Evolutionary conservation across 1,140 invertebrate species (phyloP).

Genomic region (Anastrepha obliqua): DNA sequence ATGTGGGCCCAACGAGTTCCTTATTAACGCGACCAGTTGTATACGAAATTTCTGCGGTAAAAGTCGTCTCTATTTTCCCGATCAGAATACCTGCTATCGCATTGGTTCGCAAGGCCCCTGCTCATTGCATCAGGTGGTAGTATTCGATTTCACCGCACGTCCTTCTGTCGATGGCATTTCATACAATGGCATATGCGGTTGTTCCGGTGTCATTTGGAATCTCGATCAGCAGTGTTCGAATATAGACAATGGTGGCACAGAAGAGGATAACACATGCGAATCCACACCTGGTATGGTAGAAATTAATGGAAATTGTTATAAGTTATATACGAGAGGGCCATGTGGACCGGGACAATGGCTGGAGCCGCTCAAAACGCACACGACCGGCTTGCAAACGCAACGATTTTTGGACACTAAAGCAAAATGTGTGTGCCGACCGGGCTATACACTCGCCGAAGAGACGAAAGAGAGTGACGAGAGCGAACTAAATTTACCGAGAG

Average conservation of each 20-base stretch:
- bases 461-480: not conserved
- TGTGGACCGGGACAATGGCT: conserved; percentile 85
- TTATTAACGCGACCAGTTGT: conserved; percentile 79
- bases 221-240: conserved; percentile 70
- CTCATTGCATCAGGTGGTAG: conserved; percentile 80
- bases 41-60: conserved; percentile 81
- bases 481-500: conserved; percentile 55
- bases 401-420: conserved; percentile 68
- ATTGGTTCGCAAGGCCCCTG: conserved; percentile 85
- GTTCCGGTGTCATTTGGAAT: conserved; percentile 75
- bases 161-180: conserved; percentile 86
- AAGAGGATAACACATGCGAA: conserved; percentile 75
- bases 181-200: conserved; percentile 87
- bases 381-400: conserved; percentile 62
- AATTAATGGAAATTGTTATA: conserved; percentile 81
- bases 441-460: conserved; percentile 74
- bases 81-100: conserved; percentile 82
- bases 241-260: conserved; percentile 36
- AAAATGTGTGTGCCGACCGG: conserved; percentile 83
- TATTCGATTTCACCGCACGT: conserved; percentile 84
- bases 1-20: conserved; percentile 80
- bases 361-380: conserved; percentile 74
- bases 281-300: conserved; percentile 78
- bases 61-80: conserved; percentile 84
- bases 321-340: conserved; percentile 83